Base-by-base conservation (phyloP, 2,113 vertebrate species). In the Mastomys coucha region DNA sequence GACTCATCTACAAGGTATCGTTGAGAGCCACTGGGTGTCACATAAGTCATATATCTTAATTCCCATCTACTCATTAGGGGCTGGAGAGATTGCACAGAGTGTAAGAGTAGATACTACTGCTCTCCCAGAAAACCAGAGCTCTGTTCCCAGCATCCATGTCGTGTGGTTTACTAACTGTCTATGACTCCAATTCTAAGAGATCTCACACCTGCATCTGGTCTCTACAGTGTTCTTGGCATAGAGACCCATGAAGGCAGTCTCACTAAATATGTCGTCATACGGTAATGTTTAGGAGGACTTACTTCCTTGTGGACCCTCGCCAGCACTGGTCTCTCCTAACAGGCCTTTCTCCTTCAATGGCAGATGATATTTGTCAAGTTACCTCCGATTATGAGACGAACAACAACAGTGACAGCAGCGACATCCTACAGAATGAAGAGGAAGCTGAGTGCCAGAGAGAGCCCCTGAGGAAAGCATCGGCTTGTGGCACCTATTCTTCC, bases 301-400 rank as follows among this genome's bases (percentile, higher is more conserved):
- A 7, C 13, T 77, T 84, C 31, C 20, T 19, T 17, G 19, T n/a
- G 16, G 45, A 0, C 2, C n/a, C 13, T 78, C 56, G 20, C 49
- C 39, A 45, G 63, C 76, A 53, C 84, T 92, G 69, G 26, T 97
- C 90, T 97, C 82, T 42, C 51, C 6, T 53, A 88, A 93, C 39
- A 56, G 87, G 33, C 77, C 93, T 28, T 96, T 96, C 88, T 91
- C 31, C 97, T 97, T 98, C 42, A n/a, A 39, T 97, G 97, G 92
- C 95, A 99, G 99, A 99, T 92, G 99, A 99, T 93, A 98, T 98
- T 84, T 98, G 98, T 0, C 98, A 99, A 91, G 98, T 98, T 97
- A 99, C 99, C 33, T 99, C 99, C 53, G 99, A 99, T 98, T 99
- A 99, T 2, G 99, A 99, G 98, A 99, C 99, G 98, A 99, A 99